These are phyloP conservation scores for Hippocampus guttulatus DNA, from an alignment of 2,113 vertebrate genomes.

Conservation along the genomic window DNA sequence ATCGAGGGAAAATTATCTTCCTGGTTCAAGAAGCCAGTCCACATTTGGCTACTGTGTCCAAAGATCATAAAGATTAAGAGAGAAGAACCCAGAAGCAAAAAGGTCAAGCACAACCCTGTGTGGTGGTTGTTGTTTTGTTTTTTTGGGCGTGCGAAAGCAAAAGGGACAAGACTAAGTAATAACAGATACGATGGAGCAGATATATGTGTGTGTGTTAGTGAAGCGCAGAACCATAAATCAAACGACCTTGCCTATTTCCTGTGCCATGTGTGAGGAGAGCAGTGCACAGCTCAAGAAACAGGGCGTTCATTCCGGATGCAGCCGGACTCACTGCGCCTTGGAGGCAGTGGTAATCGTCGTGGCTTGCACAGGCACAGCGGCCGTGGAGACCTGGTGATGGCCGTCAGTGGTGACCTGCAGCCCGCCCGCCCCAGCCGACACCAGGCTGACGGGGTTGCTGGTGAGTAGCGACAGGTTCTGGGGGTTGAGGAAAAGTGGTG, in stretches of 20 bases:
- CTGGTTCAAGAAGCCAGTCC: constrained; percentile 43
- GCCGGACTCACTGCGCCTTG: constrained; percentile 90
- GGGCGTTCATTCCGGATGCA: constrained; percentile 35
- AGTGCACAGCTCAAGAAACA: constrained; percentile 44
- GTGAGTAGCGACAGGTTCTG: constrained; percentile 98
- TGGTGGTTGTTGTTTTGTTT: constrained; percentile 49
- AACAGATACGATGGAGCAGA: constrained; percentile 50
- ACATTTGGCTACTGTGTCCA: constrained; percentile 46
- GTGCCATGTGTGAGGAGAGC: constrained; percentile 35
- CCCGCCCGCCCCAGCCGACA: constrained; percentile 84
- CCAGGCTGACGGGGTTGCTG: constrained; percentile 96
- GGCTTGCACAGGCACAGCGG: constrained; percentile 73
- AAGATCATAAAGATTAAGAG: constrained; percentile 27
- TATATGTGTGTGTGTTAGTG: constrained; percentile 38
- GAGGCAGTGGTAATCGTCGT: constrained; percentile 95
- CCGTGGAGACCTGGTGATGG: constrained; percentile 86
- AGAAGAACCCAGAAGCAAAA: constrained; percentile 26
- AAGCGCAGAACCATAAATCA: constrained; percentile 34
- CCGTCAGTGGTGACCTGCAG: constrained; percentile 86
- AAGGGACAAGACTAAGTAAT: constrained; percentile 72
- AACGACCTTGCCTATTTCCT: constrained; percentile 39
- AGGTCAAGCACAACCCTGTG: constrained; percentile 50
- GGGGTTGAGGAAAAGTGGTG: constrained; percentile 95
- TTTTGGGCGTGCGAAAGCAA: constrained; percentile 74
- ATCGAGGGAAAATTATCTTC: constrained; percentile 32